phyloP scores from a whole-genome alignment of 2,113 vertebrate genomes.

The Sminthopsis crassicaudata region DNA sequence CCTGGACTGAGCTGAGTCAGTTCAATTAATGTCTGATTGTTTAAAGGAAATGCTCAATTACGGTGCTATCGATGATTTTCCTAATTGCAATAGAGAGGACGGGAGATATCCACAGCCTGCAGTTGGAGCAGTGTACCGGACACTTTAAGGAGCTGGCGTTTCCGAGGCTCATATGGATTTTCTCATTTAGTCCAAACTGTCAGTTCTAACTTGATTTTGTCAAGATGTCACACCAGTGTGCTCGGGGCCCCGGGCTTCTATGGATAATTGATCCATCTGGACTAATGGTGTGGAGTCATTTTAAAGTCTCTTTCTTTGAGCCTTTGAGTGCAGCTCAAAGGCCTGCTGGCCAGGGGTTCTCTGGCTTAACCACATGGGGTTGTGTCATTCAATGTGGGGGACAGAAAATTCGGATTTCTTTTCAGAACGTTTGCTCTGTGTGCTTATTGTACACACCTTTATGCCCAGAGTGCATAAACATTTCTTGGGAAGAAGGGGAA shows the following conservation, averaged over 20 bases:
- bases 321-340: background rate
- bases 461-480: no score
- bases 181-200: slow-evolving; percentile 80
- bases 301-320: slow-evolving; percentile 76
- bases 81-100: slow-evolving; percentile 78
- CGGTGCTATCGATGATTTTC: slow-evolving; percentile 77
- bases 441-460: no score
- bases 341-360: slow-evolving; percentile 61
- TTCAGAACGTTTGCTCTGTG: no score
- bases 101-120: slow-evolving; percentile 77
- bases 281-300: slow-evolving; percentile 82
- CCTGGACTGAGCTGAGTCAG: slow-evolving; percentile 64
- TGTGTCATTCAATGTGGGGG: no score
- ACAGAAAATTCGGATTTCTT: no score
- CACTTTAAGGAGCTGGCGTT: slow-evolving; percentile 52
- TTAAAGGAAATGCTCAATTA: slow-evolving; percentile 61
- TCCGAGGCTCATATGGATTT: slow-evolving; percentile 75
- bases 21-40: slow-evolving; percentile 75
- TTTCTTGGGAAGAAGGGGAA: no score
- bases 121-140: slow-evolving; percentile 72
- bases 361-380: background rate
- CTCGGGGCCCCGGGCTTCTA: slow-evolving; percentile 80
- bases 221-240: slow-evolving; percentile 82
- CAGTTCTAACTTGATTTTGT: slow-evolving; percentile 83
- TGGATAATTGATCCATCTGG: slow-evolving; percentile 72